Percentiles rank a stretch among this genome's conserved stretches.
phyloP scores from a whole-genome alignment of 2,113 vertebrate genomes.

The Maylandia zebra region DNA sequence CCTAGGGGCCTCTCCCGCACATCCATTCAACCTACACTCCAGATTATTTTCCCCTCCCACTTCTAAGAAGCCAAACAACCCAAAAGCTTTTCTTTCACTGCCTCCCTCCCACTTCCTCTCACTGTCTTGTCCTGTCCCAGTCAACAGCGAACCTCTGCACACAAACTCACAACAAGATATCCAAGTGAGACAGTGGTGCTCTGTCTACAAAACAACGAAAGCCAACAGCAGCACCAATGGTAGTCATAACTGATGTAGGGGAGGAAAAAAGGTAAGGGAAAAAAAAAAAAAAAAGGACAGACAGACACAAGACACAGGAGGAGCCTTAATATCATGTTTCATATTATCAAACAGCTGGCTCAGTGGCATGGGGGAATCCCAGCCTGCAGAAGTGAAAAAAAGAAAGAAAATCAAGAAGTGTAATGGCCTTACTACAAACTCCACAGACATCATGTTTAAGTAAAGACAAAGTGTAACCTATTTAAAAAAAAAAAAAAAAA shows the following conservation, averaged over 20 bases:
- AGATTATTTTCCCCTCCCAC: neutral
- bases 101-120: neutral
- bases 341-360: neutral
- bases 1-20: neutral
- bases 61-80: neutral
- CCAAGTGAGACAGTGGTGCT: slow-evolving; percentile 1
- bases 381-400: neutral
- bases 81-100: neutral
- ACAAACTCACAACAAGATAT: slow-evolving; percentile 18
- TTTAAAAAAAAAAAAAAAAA: too few species aligned
- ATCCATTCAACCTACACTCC: neutral
- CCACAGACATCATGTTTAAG: neutral
- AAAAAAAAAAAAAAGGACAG: neutral
- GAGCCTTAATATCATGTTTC: slow-evolving; percentile 22
- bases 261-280: neutral
- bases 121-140: neutral
- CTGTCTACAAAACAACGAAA: neutral
- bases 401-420: neutral
- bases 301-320: neutral
- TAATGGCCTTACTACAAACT: neutral
- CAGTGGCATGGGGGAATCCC: slow-evolving; percentile 17
- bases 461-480: neutral
- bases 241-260: neutral
- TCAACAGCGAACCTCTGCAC: slow-evolving; percentile 12
- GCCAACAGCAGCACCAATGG: neutral